Percentiles rank a stretch among this genome's conserved stretches.
Conservation (phyloP, 2,113 vertebrate genomes). For the Probosciger aterrimus region DNA sequence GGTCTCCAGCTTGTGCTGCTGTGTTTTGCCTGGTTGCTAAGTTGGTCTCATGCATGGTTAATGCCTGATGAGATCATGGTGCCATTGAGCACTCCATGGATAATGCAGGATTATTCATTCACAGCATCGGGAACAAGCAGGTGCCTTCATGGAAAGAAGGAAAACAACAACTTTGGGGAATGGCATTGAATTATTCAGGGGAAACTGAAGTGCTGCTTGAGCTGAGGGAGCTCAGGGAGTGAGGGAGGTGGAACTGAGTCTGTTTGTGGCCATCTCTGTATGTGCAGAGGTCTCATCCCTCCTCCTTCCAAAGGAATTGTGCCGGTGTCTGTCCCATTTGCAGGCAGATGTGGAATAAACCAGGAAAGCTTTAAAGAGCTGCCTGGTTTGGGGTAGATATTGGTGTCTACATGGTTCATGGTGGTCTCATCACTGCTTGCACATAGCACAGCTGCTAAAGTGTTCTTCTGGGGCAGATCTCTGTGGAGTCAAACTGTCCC, state of each 20-base stretch:
- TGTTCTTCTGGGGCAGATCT: too few species aligned
- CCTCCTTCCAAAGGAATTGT: neutral
- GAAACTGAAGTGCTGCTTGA: neutral
- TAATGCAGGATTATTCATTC: conserved; percentile 68
- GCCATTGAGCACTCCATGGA: conserved; percentile 32
- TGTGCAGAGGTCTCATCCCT: neutral
- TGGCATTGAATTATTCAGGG: neutral
- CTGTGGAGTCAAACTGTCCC: neutral
- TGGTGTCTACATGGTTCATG: rapidly evolving
- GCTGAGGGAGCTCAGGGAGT: neutral
- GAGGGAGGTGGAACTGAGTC: neutral
- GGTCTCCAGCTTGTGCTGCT: conserved; percentile 25
- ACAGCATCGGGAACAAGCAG: conserved; percentile 25
- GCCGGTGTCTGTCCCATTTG: neutral
- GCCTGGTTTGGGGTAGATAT: neutral
- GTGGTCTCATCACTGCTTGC: rapidly evolving
- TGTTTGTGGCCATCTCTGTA: neutral
- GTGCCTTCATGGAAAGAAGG: neutral
- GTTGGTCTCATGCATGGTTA: conserved; percentile 60
- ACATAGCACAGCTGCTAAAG: neutral
- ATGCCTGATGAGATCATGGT: conserved; percentile 67
- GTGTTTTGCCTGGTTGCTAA: conserved; percentile 71
- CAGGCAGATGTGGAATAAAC: neutral
- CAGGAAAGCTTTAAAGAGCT: neutral
- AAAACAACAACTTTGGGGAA: neutral